phyloP scores from a whole-genome alignment of 2,113 vertebrate species.

The human region GRCh38 chrX:65669501-65670000 shows the following conservation, averaged over 20 bases:
- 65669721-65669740: conserved; percentile 26
- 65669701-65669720: conserved; percentile 37
- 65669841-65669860: not conserved
- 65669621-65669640: conserved; percentile 45
- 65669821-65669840: not conserved
- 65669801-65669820: not conserved
- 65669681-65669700: not conserved
- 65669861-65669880: not conserved
- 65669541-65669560: not conserved
- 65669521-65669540: not conserved
- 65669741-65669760: not conserved
- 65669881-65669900: not conserved
- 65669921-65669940: not conserved
- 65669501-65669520: conserved; percentile 30
- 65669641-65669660: conserved; percentile 44
- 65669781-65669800: not conserved
- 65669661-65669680: conserved; percentile 36
- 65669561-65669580: not conserved
- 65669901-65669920: conserved; percentile 4
- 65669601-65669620: conserved; percentile 38
- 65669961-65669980: not conserved
- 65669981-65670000: conserved; percentile 30
- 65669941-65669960: not conserved
- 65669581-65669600: not conserved
- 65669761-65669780: not conserved